Percentiles rank a stretch among this genome's conserved stretches.
phyloP scores from a whole-genome alignment of 2,797 vertebrate species.

The Capromys pilorides region DNA sequence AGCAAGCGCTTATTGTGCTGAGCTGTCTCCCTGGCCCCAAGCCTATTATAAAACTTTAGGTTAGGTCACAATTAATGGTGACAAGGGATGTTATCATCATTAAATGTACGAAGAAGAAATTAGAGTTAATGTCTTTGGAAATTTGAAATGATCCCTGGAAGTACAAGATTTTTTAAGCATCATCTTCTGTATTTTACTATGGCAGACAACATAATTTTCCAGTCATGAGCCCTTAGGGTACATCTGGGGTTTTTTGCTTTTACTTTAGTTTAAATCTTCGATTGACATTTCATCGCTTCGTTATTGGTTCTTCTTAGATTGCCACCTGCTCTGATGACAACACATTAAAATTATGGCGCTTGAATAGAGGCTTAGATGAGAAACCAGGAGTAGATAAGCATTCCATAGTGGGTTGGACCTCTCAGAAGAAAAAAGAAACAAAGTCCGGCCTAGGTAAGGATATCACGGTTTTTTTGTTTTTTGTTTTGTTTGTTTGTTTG shows the following conservation, averaged over 20 bases:
- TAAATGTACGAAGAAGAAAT: slow-evolving; percentile 6
- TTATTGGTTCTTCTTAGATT: slow-evolving; percentile 87
- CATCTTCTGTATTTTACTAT: slow-evolving; percentile 1
- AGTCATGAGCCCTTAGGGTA: slow-evolving; percentile 16
- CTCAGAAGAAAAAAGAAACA: slow-evolving; percentile 84
- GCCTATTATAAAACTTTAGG: slow-evolving; percentile 7
- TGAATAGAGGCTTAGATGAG: slow-evolving; percentile 84
- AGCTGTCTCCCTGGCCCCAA: no score
- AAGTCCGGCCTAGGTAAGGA: slow-evolving; percentile 77
- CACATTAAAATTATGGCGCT: slow-evolving; percentile 94
- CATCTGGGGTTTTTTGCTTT: neutral
- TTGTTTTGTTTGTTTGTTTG: slow-evolving; percentile 45
- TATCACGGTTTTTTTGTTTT: neutral
- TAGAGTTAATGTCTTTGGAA: slow-evolving; percentile 17
- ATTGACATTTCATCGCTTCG: slow-evolving; percentile 37
- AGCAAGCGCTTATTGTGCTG: no score
- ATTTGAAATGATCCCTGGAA: slow-evolving; percentile 50
- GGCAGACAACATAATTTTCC: slow-evolving; percentile 22
- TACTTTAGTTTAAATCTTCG: slow-evolving; percentile 50
- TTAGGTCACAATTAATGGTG: slow-evolving; percentile 8
- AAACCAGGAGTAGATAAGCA: slow-evolving; percentile 83
- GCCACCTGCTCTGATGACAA: slow-evolving; percentile 98
- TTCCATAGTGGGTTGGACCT: slow-evolving; percentile 91
- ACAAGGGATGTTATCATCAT: neutral
- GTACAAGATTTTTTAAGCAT: slow-evolving; percentile 5